Conservation (phyloP, 2,888 invertebrate species). For the Fragum fragum region DNA sequence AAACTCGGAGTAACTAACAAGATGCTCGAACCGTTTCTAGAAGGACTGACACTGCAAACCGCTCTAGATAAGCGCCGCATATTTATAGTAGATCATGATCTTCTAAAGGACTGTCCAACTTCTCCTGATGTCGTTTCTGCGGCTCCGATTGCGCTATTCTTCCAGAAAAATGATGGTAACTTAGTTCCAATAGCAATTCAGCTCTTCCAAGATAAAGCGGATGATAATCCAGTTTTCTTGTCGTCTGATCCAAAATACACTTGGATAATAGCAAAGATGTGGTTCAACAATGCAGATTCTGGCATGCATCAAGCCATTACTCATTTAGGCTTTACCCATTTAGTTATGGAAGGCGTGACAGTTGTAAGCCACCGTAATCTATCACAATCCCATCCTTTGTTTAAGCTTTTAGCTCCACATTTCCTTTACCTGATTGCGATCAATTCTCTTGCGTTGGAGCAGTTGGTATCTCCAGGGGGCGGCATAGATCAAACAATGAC, state of each 20-base stretch:
- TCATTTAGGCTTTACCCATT: conserved; percentile 87
- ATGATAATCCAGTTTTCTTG: conserved; percentile 86
- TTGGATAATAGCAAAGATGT: conserved; percentile 87
- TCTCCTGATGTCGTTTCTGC: conserved; percentile 70
- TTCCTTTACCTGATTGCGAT: conserved; percentile 87
- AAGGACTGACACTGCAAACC: conserved; percentile 42
- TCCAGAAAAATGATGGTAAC: conserved; percentile 80
- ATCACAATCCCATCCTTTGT: conserved; percentile 87
- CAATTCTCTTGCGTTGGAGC: conserved; percentile 84
- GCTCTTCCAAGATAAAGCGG: conserved; percentile 84
- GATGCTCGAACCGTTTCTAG: conserved; percentile 54
- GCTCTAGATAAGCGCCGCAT: conserved; percentile 51
- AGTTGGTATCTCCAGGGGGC: conserved; percentile 41
- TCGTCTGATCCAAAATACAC: conserved; percentile 85
- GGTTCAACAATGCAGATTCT: conserved; percentile 87
- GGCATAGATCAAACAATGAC: conserved; percentile 61
- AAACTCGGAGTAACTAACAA: conserved; percentile 76
- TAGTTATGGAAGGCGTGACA: conserved; percentile 87
- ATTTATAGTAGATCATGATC: conserved; percentile 55
- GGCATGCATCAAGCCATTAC: conserved; percentile 86
- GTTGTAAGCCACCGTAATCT: conserved; percentile 87
- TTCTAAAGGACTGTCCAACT: conserved; percentile 49
- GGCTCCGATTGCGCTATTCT: conserved; percentile 86
- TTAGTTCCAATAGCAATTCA: conserved; percentile 87
- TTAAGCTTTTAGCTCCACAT: conserved; percentile 87